Base-by-base conservation (phyloP, 2,888 invertebrate species). In the Rhingia rostrata region DNA sequence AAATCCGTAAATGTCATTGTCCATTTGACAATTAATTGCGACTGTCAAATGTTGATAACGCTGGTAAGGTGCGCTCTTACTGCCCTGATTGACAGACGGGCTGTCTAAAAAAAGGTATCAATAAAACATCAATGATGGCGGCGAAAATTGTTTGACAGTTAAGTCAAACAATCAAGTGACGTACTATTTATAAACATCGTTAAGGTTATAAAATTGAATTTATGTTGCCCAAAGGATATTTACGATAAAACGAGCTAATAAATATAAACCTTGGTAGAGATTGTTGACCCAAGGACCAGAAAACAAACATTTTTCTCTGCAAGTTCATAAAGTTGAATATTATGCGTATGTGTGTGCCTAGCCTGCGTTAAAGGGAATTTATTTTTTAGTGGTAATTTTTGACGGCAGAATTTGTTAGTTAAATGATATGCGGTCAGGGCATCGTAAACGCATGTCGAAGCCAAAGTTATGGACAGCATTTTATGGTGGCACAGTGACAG, bases 21-120 rank as follows among this genome's bases (percentile, higher is more conserved):
- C 43, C 33, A 7, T 54, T 77, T 82, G 61, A 78, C 78, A 82
- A 78, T 72, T 72, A 72, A 82, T 82, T 66, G 41, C 58, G 47
- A 6, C 58, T 47, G 75, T 70, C 53, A 81, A 81, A 80, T 49
- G 54, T 67, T 53, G 58, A 39, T 43, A 53, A 64, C 39, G 22
- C 6, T 6, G 7, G 9, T n/a, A 6, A 6, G 30, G 10, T 32
- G 10, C 14, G 22, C 6, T 14, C 14, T 9, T n/a, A 14, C 54
- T 49, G 12, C 32, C 7, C n/a, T 12, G 73, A 12, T 47, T 64
- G 73, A 74, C 73, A 74, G n/a, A n/a, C n/a, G n/a, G 0, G 47
- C 73, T 74, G 73, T 56, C 64, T 14, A 39, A 12, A 12, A n/a
- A n/a, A n/a, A n/a, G 0, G 22, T 58, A 64, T 45, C 64, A 64